Base-by-base conservation (phyloP, 2,113 vertebrate genomes). In the Ctenodactylus gundi region DNA sequence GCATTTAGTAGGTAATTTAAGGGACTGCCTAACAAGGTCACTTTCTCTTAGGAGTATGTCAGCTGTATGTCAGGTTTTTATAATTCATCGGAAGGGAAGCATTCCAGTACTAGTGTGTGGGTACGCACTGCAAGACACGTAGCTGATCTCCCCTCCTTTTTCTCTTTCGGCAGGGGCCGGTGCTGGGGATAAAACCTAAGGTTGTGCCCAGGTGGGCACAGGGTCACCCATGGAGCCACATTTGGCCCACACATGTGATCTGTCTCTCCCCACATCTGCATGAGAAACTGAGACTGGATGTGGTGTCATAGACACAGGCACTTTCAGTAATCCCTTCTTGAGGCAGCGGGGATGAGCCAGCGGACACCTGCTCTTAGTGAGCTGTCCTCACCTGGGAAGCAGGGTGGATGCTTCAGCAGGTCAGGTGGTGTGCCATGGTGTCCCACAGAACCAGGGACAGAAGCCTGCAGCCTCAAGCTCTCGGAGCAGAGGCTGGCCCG, bases 1-100 rank as follows among this genome's bases (percentile, higher is more conserved):
- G 4, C 3, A 0, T 2, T 12, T 0, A 36, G 55, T 0, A 13
- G 1, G 0, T 1, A 1, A 7, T 8, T 39, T 46, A 0, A 18
- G 23, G 25, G 9, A 68, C 9, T 41, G 31, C 25, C 41, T 34
- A 18, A 11, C 15, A 57, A 65, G 53, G 1, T 20, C 53, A 5
- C 4, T 4, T 17, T 78, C 39, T 70, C 39, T 29, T 14, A 57
- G 58, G 77, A 27, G 29, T 29, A 29, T 0, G 65, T 49, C 46
- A 46, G 39, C 6, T 34, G 13, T 11, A 7, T 11, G 1, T 8
- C 4, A 34, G 21, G 15, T 11, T 36, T 39, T 49, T 44, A 12
- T 18, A 34, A 44, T 41, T 46, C 4, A 53, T 21, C 31, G 29
- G 18, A 49, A 53, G 34, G 44, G 62, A 41, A 29, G 34, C 2